Conservation (phyloP, 2,113 vertebrate genomes). For the Microcebus griseorufus region DNA sequence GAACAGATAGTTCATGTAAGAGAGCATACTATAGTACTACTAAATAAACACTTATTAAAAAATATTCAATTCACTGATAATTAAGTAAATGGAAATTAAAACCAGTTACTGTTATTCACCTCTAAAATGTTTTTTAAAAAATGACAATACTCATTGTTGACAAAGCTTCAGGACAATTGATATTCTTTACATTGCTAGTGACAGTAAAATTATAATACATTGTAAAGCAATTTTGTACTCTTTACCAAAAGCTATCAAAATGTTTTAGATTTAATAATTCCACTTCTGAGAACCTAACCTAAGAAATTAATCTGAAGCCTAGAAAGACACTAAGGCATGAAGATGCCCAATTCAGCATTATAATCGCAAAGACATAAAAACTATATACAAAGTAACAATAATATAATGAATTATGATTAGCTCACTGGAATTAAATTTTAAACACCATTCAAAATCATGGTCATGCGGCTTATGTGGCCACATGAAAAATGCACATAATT, state of each 20-base stretch:
- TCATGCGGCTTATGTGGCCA: not conserved
- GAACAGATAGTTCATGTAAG: not conserved
- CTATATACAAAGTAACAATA: slow-evolving; percentile 1
- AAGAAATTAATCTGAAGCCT: slow-evolving; percentile 55
- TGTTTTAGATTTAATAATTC: slow-evolving; percentile 52
- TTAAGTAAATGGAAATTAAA: slow-evolving; percentile 51
- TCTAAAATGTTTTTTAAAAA: not conserved
- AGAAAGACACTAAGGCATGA: slow-evolving; percentile 19
- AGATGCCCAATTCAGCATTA: slow-evolving; percentile 33
- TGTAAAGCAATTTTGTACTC: slow-evolving; percentile 38
- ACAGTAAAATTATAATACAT: slow-evolving; percentile 32
- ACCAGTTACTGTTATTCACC: not conserved
- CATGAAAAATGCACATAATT: not conserved
- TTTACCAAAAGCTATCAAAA: slow-evolving; percentile 54
- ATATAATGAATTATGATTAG: not conserved
- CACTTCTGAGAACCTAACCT: slow-evolving; percentile 53
- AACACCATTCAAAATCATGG: slow-evolving; percentile 24
- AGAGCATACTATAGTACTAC: not conserved
- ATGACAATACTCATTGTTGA: not conserved
- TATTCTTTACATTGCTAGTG: slow-evolving; percentile 2
- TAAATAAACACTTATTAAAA: slow-evolving; percentile 10
- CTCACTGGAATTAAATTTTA: slow-evolving; percentile 30
- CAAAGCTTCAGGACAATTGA: slow-evolving; percentile 5
- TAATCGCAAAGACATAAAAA: slow-evolving; percentile 21
- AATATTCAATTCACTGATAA: not conserved